These are phyloP conservation scores for Garrulus glandarius DNA, from an alignment of 2,797 vertebrate species.

Conservation along the genomic window DNA sequence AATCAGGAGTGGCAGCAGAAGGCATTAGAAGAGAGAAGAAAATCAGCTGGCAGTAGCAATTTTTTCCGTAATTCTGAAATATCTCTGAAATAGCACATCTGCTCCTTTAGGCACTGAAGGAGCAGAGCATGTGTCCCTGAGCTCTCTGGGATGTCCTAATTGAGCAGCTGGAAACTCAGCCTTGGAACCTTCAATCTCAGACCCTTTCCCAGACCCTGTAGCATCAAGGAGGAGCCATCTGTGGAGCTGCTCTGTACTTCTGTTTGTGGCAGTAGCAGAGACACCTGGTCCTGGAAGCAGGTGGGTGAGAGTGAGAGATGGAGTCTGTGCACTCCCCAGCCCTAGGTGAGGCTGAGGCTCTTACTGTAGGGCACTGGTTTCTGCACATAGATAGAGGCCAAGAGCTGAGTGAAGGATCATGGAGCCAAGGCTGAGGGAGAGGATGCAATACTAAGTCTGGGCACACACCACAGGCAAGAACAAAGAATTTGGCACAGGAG, in stretches of 20 bases:
- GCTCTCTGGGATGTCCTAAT: not conserved
- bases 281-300: not conserved
- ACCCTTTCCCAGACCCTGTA: not conserved
- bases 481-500: not conserved
- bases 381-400: not conserved
- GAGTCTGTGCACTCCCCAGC: not conserved
- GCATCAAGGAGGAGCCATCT: not conserved
- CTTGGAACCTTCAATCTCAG: not conserved
- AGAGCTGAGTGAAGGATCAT: not conserved
- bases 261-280: not conserved
- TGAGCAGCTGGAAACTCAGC: not conserved
- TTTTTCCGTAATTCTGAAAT: not conserved
- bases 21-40: not conserved
- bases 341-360: not conserved
- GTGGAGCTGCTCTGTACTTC: not conserved
- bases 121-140: not conserved
- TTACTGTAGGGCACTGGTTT: not conserved
- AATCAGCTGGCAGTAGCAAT: not conserved
- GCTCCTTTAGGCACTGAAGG: not conserved
- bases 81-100: not conserved
- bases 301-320: not conserved
- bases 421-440: not conserved
- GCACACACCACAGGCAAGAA: not conserved
- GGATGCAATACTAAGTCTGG: rapidly evolving
- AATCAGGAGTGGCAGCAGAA: not conserved